phyloP scores from a whole-genome alignment of 1,140 invertebrate genomes.

The Battus philenor region DNA sequence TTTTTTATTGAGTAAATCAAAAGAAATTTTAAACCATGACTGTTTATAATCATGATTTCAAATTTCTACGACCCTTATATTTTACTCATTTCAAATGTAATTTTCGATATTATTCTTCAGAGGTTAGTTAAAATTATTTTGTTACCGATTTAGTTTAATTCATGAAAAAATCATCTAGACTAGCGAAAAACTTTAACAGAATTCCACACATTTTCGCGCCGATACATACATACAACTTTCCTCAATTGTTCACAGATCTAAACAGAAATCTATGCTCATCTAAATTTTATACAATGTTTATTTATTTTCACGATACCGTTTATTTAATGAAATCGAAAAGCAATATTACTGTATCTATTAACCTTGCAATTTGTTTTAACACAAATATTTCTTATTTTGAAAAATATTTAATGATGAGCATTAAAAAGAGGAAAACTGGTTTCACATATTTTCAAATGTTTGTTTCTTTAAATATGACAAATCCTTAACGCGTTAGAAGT shows the following conservation, averaged over 20 bases:
- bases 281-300: conserved; percentile 27
- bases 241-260: conserved; percentile 16
- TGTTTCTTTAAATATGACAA: conserved; percentile 34
- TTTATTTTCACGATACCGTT: conserved; percentile 12
- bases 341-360: conserved; percentile 11
- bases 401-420: conserved; percentile 53
- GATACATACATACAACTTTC: conserved; percentile 1
- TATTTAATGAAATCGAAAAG: conserved; percentile 13
- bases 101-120: too few species aligned
- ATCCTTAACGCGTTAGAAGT: conserved; percentile 15
- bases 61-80: too few species aligned
- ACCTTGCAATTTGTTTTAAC: conserved; percentile 15
- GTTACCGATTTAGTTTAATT: too few species aligned
- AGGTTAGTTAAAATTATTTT: too few species aligned
- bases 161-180: too few species aligned
- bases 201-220: conserved; percentile 14
- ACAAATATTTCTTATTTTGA: conserved; percentile 7
- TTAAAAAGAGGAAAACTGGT: conserved; percentile 53
- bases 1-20: too few species aligned
- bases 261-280: conserved; percentile 63
- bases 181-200: too few species aligned
- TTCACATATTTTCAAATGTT: conserved; percentile 75
- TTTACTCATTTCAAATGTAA: too few species aligned
- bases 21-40: too few species aligned
- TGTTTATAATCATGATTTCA: too few species aligned